A percentile compares a stretch with the other conserved stretches of the same genome.
These are phyloP conservation scores for Myripristis jacobus DNA, from an alignment of 2,797 vertebrate species.

Conservation along the genomic window DNA sequence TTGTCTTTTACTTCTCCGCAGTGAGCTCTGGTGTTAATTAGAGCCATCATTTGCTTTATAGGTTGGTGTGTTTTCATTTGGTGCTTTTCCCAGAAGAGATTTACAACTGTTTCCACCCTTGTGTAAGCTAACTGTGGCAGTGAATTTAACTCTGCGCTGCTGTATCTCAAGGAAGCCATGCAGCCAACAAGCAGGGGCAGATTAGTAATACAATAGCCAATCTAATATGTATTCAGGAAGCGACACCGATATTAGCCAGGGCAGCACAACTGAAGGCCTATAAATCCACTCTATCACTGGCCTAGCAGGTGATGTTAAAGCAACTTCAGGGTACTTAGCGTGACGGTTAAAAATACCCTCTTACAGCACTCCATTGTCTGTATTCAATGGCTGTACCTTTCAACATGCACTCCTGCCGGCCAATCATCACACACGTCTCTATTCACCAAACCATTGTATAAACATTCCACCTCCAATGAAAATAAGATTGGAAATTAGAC, in stretches of 20 bases:
- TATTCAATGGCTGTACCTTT: constrained; percentile 48
- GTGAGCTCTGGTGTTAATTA: constrained; percentile 7
- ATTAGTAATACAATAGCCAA: constrained; percentile 57
- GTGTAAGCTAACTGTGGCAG: constrained; percentile 21
- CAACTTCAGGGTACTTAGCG: constrained; percentile 48
- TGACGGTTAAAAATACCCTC: constrained; percentile 63
- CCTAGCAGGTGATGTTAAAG: constrained; percentile 39
- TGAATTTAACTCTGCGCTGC: constrained; percentile 24
- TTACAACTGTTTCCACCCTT: constrained; percentile 42
- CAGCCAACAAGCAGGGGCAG: constrained; percentile 41
- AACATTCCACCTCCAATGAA: constrained; percentile 57
- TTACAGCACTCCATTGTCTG: constrained; percentile 67
- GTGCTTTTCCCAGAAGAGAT: constrained; percentile 23
- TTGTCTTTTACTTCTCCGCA: not conserved
- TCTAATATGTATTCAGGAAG: constrained; percentile 55
- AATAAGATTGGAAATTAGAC: constrained; percentile 54
- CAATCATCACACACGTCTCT: constrained; percentile 25
- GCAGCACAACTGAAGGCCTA: constrained; percentile 18
- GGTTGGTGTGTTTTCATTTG: not conserved
- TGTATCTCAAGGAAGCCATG: constrained; percentile 41
- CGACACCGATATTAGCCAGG: constrained; percentile 50
- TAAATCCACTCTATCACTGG: constrained; percentile 31
- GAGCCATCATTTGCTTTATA: constrained; percentile 5
- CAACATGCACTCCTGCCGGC: constrained; percentile 28
- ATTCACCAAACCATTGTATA: constrained; percentile 37